These are phyloP conservation scores for Eurytoma adleriae DNA, from an alignment of 2,888 invertebrate genomes.

Conservation along the genomic window DNA sequence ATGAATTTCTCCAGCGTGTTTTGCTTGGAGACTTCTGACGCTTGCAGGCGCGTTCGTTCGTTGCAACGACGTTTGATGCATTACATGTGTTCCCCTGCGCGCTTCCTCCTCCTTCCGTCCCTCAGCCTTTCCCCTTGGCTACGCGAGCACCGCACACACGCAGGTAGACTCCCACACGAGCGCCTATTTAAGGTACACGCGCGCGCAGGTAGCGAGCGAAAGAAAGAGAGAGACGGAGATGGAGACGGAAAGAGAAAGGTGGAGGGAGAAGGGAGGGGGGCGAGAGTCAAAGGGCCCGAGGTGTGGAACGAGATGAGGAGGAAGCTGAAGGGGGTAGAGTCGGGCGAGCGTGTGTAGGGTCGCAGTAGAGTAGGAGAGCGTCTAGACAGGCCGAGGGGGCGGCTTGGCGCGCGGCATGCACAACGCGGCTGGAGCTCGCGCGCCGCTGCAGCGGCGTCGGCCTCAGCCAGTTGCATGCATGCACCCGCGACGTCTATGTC, in stretches of 20 bases:
- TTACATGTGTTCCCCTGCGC: constrained; percentile 6
- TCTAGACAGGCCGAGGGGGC: constrained; percentile 72
- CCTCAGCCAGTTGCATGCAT: constrained; percentile 33
- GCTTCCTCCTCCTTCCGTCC: background rate
- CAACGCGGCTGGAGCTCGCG: constrained; percentile 50
- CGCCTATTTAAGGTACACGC: constrained; percentile 29
- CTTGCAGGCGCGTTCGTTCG: constrained; percentile 8
- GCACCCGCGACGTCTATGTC: constrained; percentile 59
- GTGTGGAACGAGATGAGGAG: constrained; percentile 63
- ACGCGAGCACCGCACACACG: background rate
- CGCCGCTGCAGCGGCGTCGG: constrained; percentile 56
- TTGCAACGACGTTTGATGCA: constrained; percentile 45
- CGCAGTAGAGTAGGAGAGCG: constrained; percentile 73
- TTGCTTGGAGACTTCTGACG: constrained; percentile 45
- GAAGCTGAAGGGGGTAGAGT: constrained; percentile 57
- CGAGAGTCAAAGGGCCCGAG: constrained; percentile 68
- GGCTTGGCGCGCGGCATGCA: constrained; percentile 47
- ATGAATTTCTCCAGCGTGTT: constrained; percentile 11
- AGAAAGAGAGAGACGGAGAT: constrained; percentile 57
- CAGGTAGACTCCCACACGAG: constrained; percentile 51
- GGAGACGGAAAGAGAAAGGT: constrained; percentile 64
- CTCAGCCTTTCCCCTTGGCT: background rate
- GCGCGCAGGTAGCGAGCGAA: background rate
- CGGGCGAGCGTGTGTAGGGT: constrained; percentile 64
- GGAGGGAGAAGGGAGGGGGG: constrained; percentile 50